These are phyloP conservation scores for Neoascia interrupta DNA, from an alignment of 2,888 invertebrate species.

Conservation along the genomic window DNA sequence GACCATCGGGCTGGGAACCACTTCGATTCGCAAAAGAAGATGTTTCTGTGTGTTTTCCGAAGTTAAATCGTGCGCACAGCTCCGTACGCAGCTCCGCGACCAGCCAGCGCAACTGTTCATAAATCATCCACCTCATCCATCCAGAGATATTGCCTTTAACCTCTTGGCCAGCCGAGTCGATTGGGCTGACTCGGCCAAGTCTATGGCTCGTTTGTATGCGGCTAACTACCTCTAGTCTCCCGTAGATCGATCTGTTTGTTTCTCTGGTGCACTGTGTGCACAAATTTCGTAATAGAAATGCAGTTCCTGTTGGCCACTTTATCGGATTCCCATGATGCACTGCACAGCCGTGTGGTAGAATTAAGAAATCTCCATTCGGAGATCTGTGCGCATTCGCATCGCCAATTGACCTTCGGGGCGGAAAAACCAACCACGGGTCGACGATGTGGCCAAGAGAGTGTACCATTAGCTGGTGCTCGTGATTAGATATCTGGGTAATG, in stretches of 20 bases:
- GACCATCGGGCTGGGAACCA: slow-evolving; percentile 68
- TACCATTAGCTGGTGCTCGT: slow-evolving; percentile 63
- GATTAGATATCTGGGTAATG: slow-evolving; percentile 69
- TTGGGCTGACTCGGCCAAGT: slow-evolving; percentile 20
- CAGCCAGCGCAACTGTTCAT: slow-evolving; percentile 44
- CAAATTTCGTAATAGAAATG: slow-evolving; percentile 63
- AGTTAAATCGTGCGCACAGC: slow-evolving; percentile 22
- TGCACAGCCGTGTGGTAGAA: slow-evolving; percentile 39
- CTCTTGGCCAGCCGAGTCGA: slow-evolving; percentile 46
- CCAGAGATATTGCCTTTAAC: slow-evolving; percentile 70
- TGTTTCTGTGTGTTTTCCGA: slow-evolving; percentile 61
- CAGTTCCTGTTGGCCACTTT: slow-evolving; percentile 65
- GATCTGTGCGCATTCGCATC: slow-evolving; percentile 62
- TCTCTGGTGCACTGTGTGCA: slow-evolving; percentile 18
- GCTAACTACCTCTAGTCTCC: slow-evolving; percentile 62
- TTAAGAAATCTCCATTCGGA: slow-evolving; percentile 65
- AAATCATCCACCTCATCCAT: slow-evolving; percentile 68
- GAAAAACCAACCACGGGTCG: slow-evolving; percentile 56
- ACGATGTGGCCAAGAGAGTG: slow-evolving; percentile 51
- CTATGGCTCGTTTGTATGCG: slow-evolving; percentile 38
- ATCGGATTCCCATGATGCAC: slow-evolving; percentile 68
- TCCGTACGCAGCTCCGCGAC: slow-evolving; percentile 43
- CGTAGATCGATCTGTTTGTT: slow-evolving; percentile 61
- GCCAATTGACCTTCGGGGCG: slow-evolving; percentile 69
- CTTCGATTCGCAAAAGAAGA: slow-evolving; percentile 66